Percentiles rank a stretch among this genome's conserved stretches.
Evolutionary conservation across 2,888 invertebrate genomes (phyloP).

Genomic region (Pimpla rufipes): DNA sequence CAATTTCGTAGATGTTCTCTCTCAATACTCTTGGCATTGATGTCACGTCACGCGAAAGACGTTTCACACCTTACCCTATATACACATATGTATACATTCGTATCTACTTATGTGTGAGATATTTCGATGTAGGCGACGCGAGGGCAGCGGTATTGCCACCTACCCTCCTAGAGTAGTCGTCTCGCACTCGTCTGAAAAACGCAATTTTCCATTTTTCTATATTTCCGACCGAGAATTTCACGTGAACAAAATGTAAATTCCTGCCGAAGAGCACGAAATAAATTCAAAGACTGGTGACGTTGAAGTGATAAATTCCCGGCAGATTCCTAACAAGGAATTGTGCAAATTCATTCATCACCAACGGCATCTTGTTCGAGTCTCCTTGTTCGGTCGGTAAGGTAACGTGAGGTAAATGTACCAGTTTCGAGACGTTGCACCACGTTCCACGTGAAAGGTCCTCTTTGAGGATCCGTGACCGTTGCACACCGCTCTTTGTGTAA

Average conservation of each 20-base stretch:
- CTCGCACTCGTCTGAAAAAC: no score
- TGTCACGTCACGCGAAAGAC: conserved; percentile 14
- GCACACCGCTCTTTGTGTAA: not conserved
- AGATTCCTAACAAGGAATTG: not conserved
- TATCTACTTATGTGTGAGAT: no score
- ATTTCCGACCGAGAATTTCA: no score
- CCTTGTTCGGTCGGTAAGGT: not conserved
- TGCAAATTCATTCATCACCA: not conserved
- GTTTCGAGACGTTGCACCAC: not conserved
- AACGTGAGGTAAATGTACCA: not conserved
- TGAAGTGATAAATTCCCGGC: not conserved
- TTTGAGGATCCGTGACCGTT: not conserved
- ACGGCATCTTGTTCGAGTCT: not conserved
- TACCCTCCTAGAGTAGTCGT: no score
- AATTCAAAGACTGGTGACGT: no score
- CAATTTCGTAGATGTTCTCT: conserved; percentile 28
- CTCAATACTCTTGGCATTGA: conserved; percentile 25
- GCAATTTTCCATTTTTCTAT: no score
- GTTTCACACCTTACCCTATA: not conserved
- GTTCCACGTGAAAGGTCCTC: not conserved
- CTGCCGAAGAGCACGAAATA: no score
- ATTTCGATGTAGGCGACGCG: not conserved
- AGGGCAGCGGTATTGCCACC: not conserved
- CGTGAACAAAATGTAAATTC: no score
- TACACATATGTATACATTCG: conserved; percentile 1